These are phyloP conservation scores for Oryzias dopingdopingensis DNA, from an alignment of 2,797 vertebrate genomes.

Conservation along the genomic window DNA sequence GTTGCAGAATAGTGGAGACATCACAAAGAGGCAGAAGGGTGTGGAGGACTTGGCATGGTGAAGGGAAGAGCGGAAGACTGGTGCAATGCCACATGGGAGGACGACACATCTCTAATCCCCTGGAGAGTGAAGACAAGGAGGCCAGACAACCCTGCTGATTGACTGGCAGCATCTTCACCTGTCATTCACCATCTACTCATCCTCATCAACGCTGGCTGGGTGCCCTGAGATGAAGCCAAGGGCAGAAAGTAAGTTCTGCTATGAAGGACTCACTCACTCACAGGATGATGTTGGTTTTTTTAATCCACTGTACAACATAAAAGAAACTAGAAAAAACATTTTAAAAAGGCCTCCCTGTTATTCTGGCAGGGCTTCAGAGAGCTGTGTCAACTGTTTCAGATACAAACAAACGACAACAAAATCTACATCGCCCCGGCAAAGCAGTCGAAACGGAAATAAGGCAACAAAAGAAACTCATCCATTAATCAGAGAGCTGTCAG, in stretches of 20 bases:
- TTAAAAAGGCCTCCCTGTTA: slow-evolving; percentile 23
- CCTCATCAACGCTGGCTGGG: slow-evolving; percentile 47
- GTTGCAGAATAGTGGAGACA: slow-evolving; percentile 10
- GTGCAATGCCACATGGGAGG: slow-evolving; percentile 50
- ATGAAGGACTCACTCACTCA: slow-evolving; percentile 37
- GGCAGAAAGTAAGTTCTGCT: slow-evolving; percentile 38
- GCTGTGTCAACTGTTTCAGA: slow-evolving; percentile 29
- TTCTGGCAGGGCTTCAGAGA: slow-evolving; percentile 49
- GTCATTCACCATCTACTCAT: slow-evolving; percentile 64
- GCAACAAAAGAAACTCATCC: background rate
- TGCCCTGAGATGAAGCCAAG: slow-evolving; percentile 42
- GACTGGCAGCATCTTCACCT: slow-evolving; percentile 60
- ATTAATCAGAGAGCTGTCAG: slow-evolving; percentile 14
- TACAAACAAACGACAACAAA: slow-evolving; percentile 33
- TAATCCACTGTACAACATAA: slow-evolving; percentile 20
- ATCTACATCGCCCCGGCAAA: slow-evolving; percentile 8
- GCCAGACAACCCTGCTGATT: slow-evolving; percentile 59
- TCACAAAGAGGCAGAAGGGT: slow-evolving; percentile 21
- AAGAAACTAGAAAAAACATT: slow-evolving; percentile 33
- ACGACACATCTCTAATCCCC: slow-evolving; percentile 59
- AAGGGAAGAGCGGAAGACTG: slow-evolving; percentile 26
- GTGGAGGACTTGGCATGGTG: slow-evolving; percentile 22
- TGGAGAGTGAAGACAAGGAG: slow-evolving; percentile 37
- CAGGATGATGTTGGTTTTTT: slow-evolving; percentile 13
- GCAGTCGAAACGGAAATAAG: slow-evolving; percentile 13